Conservation (phyloP, 2,113 vertebrate species). For the Phyllostomus discolor region DNA sequence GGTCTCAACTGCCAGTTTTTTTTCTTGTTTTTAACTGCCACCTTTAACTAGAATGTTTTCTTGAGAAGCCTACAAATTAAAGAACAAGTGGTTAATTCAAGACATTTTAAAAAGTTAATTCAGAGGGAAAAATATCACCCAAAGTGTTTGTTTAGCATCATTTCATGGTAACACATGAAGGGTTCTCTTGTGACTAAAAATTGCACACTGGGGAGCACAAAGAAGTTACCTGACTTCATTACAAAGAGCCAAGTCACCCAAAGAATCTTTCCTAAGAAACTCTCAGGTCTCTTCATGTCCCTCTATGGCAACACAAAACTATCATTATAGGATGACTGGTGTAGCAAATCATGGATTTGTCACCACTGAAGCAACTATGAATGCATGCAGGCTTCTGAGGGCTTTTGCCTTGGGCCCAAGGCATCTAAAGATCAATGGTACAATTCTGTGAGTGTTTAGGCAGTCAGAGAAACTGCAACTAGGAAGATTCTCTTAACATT, state of each 20-base stretch:
- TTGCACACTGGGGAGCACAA: not conserved
- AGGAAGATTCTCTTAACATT: not conserved
- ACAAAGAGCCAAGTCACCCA: conserved; percentile 37
- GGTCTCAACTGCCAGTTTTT: conserved; percentile 72
- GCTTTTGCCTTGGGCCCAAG: not conserved
- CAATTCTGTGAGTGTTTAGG: not conserved
- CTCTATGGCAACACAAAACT: not conserved
- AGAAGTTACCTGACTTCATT: conserved; percentile 27
- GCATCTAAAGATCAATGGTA: not conserved
- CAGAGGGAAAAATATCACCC: not conserved
- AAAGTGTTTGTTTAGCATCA: not conserved
- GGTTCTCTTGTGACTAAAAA: conserved; percentile 35
- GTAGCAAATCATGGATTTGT: not conserved
- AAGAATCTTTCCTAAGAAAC: conserved; percentile 12
- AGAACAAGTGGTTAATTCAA: conserved; percentile 59
- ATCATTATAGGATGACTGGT: not conserved
- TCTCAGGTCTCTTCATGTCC: not conserved
- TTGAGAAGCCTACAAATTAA: conserved; percentile 27
- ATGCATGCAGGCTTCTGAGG: not conserved
- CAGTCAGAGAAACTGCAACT: not conserved
- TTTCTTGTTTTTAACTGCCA: conserved; percentile 66
- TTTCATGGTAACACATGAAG: conserved; percentile 40
- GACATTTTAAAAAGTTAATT: conserved; percentile 14
- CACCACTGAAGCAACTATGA: not conserved
- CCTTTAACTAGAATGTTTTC: conserved; percentile 57